phyloP scores from a whole-genome alignment of 2,888 invertebrate species.

The Drosophila colorata region DNA sequence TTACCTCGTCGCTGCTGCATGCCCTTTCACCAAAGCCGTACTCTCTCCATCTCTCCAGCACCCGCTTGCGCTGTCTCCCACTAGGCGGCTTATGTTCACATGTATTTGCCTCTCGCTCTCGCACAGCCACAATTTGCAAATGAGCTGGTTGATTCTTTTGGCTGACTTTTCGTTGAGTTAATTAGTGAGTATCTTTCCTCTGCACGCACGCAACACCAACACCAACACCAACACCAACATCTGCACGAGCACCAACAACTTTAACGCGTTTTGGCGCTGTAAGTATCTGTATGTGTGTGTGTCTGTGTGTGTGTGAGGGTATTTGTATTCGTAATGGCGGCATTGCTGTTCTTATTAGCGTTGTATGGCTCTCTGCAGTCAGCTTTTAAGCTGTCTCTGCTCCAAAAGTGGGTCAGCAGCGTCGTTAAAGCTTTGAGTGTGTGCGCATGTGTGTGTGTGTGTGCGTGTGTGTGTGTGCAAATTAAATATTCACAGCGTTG shows the following conservation, averaged over 20 bases:
- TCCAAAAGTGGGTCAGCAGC: slow-evolving; percentile 72
- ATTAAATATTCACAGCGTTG: slow-evolving; percentile 79
- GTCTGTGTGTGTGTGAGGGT: slow-evolving; percentile 42
- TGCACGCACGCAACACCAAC: slow-evolving; percentile 64
- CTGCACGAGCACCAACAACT: slow-evolving; percentile 32
- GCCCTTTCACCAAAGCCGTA: slow-evolving; percentile 51
- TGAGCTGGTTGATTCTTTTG: slow-evolving; percentile 72
- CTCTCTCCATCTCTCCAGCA: slow-evolving; percentile 5
- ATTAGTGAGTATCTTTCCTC: slow-evolving; percentile 79
- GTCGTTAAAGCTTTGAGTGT: slow-evolving; percentile 67
- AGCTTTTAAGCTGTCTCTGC: slow-evolving; percentile 69
- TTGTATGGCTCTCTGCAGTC: slow-evolving; percentile 55
- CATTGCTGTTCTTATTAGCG: slow-evolving; percentile 72
- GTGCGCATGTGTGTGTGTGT: slow-evolving; percentile 20
- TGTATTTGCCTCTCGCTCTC: slow-evolving; percentile 28
- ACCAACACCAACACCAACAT: slow-evolving; percentile 25
- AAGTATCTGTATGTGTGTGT: slow-evolving; percentile 9
- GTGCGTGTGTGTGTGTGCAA: slow-evolving; percentile 62
- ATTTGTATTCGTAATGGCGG: slow-evolving; percentile 71
- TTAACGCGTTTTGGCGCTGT: slow-evolving; percentile 57
- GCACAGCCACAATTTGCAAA: slow-evolving; percentile 72
- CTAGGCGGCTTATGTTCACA: neutral
- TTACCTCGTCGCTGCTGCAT: slow-evolving; percentile 41
- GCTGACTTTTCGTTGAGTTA: slow-evolving; percentile 71
- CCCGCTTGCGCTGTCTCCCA: too few species aligned